Percentiles rank a stretch among this genome's conserved stretches.
Conservation (phyloP, 2,888 invertebrate species). For the Eupithecia tripunctaria region DNA sequence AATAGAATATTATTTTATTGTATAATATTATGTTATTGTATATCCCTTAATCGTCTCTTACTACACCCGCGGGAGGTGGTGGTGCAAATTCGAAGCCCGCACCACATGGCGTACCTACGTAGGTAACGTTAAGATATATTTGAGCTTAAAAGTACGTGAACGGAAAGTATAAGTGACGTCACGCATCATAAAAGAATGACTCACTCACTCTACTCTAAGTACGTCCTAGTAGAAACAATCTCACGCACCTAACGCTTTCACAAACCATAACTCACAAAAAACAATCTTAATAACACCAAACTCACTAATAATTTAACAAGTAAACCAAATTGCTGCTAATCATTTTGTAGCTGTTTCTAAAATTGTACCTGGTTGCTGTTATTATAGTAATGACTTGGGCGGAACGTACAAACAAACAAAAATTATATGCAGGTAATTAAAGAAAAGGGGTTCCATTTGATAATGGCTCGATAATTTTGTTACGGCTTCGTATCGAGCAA, state of each 20-base stretch:
- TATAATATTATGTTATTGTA: no score
- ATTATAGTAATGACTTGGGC: conserved; percentile 76
- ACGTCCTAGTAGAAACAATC: conserved; percentile 15
- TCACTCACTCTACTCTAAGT: conserved; percentile 8
- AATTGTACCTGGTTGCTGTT: conserved; percentile 67
- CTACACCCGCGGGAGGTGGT: no score
- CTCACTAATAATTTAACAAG: conserved; percentile 67
- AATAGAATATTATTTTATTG: no score
- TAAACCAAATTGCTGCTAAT: conserved; percentile 75
- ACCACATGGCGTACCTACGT: no score
- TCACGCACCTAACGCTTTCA: conserved; percentile 21
- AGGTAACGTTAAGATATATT: background rate
- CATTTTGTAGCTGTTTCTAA: conserved; percentile 65
- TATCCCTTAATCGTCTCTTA: no score
- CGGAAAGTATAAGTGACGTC: background rate
- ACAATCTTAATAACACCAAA: conserved; percentile 65
- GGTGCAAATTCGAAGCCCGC: no score
- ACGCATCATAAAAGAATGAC: background rate
- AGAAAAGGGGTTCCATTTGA: conserved; percentile 80
- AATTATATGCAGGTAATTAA: conserved; percentile 80
- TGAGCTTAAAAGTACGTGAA: background rate
- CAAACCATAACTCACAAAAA: conserved; percentile 48
- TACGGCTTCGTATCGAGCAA: conserved; percentile 66
- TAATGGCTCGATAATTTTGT: conserved; percentile 79
- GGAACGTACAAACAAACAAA: conserved; percentile 78